Conservation (phyloP, 1,140 invertebrate genomes). For the Lamellibrachia luymesi region DNA sequence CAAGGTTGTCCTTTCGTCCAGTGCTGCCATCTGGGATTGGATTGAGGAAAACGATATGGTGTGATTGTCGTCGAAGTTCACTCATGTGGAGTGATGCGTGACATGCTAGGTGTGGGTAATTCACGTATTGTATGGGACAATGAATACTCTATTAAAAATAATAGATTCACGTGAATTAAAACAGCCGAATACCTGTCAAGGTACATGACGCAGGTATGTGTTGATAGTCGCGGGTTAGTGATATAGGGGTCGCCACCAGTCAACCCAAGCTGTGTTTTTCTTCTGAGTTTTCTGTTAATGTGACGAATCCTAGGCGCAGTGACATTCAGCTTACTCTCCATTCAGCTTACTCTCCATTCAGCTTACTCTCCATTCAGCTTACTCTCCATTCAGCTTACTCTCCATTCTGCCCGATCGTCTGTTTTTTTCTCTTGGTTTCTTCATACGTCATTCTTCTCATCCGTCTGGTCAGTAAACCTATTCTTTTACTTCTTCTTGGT, state of each 20-base stretch:
- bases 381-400: too few species aligned
- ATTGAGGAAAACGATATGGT: background rate
- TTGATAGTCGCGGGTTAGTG: background rate
- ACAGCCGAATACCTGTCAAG: background rate
- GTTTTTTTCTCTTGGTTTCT: too few species aligned
- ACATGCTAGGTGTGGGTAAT: background rate
- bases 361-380: too few species aligned
- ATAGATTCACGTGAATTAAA: background rate
- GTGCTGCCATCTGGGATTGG: background rate
- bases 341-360: too few species aligned
- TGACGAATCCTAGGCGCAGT: too few species aligned
- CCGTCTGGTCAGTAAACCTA: too few species aligned
- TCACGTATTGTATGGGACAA: background rate
- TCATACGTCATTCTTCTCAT: too few species aligned
- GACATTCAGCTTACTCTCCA: too few species aligned
- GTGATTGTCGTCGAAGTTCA: background rate
- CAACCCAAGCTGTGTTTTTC: background rate
- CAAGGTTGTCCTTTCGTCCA: too few species aligned
- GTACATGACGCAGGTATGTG: background rate
- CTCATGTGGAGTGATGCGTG: background rate
- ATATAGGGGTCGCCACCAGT: background rate
- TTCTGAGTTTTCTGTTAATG: too few species aligned
- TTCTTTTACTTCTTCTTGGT: too few species aligned
- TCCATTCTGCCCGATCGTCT: too few species aligned
- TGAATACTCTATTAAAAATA: background rate